Evolutionary conservation across 2,113 vertebrate genomes (phyloP), one percentile per base, ranked within the genome.

Genomic region (Oostethus manadensis): DNA sequence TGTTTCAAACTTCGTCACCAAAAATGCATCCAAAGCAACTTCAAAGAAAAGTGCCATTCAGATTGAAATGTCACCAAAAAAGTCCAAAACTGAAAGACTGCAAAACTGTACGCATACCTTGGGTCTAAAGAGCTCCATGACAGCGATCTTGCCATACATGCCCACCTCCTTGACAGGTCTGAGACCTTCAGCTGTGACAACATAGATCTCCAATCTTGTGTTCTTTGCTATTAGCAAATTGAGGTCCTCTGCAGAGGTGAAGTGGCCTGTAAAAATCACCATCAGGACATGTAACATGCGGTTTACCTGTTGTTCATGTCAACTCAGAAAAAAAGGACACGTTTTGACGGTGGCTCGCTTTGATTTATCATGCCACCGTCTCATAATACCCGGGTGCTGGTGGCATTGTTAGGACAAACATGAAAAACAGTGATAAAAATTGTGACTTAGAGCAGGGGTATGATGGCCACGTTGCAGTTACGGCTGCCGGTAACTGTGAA

Each of bases 151-250:
- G 22, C 97, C 97, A 0, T 98, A 99, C 95, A 99, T 98, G 61
- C 96, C 96, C 57, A 99, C 94, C 77, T 99, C 96, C 64, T 98
- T 99, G 62, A 99, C 97, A 0, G 97, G 96, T 71, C 97, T 81
- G n/a, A 99, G 92, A n/a, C 97, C 96, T 73, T 98, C 97, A 0
- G 97, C 91, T 0, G 96, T 99, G 61, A 99, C 97, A 33, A 97
- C 95, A 47, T 99, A 98, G 74, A 99, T 99, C 87, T 99, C 97
- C 81, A 99, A 87, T 0, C 97, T 90, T 0, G 97, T 99, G 84
- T 99, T 99, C 80, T 99, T 99, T 48, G 97, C 97, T 0, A 98
- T 99, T 68, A 99, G 88, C 76, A 99, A 84, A 66, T 99, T 99
- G 67, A 99, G 83, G 77, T 99, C 97, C 70, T 98, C 96, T 0